These are phyloP conservation scores for Pycnonotus jocosus DNA, from an alignment of 2,113 vertebrate genomes.

Conservation along the genomic window DNA sequence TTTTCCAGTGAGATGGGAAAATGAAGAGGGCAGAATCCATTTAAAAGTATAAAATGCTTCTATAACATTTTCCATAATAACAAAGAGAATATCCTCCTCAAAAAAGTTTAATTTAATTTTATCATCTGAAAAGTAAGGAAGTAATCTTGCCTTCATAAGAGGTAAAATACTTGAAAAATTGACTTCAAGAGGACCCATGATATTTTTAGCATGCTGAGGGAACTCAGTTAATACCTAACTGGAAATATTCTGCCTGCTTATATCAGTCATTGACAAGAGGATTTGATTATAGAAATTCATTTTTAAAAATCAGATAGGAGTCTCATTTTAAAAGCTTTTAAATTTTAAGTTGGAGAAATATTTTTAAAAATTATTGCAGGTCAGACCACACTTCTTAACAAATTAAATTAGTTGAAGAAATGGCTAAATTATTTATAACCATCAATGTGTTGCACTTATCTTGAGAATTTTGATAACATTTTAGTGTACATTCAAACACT, in stretches of 20 bases:
- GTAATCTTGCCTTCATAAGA: neutral
- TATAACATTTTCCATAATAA: neutral
- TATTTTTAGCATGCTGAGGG: neutral
- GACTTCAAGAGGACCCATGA: neutral
- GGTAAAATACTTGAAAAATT: neutral
- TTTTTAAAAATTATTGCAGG: neutral
- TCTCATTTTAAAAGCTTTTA: neutral
- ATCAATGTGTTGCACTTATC: neutral
- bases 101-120: neutral
- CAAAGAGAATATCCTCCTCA: neutral
- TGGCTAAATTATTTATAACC: neutral
- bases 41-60: neutral
- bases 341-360: neutral
- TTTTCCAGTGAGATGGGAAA: neutral
- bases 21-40: neutral
- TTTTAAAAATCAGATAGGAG: neutral
- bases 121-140: neutral
- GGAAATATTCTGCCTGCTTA: neutral
- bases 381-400: neutral
- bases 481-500: neutral
- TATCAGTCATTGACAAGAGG: neutral
- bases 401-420: neutral
- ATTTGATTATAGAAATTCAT: neutral
- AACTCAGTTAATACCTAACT: neutral
- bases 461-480: neutral